phyloP scores from a whole-genome alignment of 2,113 vertebrate species.

The Manacus vitellinus region DNA sequence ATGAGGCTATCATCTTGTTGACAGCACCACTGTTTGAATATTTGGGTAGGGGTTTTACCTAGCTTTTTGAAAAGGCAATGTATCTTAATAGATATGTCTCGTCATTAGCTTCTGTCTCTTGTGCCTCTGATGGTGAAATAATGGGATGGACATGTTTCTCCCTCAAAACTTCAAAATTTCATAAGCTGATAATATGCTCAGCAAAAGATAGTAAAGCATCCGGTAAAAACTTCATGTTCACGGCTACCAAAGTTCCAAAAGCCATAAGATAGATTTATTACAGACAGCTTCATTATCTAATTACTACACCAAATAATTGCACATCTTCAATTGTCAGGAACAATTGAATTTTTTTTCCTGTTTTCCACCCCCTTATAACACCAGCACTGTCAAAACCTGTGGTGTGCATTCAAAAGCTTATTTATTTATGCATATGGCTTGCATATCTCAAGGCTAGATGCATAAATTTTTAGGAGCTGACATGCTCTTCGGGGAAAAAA shows the following conservation, averaged over 20 bases:
- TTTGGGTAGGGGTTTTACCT: accelerated
- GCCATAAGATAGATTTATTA: slow-evolving; percentile 31
- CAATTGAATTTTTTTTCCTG: neutral
- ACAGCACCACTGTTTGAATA: neutral
- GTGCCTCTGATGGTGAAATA: neutral
- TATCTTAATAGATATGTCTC: neutral
- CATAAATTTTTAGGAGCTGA: slow-evolving; percentile 68
- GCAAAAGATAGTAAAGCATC: neutral
- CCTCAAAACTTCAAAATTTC: neutral
- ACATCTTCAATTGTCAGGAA: slow-evolving; percentile 1
- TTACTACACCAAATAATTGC: slow-evolving; percentile 49
- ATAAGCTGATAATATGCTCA: neutral
- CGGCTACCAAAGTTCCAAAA: neutral
- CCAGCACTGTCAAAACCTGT: neutral
- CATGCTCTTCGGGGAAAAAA: slow-evolving; percentile 17
- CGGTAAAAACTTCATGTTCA: neutral
- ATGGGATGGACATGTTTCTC: neutral
- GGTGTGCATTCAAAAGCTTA: slow-evolving; percentile 17
- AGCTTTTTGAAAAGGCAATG: neutral
- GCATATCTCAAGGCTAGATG: slow-evolving; percentile 52
- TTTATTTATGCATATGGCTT: slow-evolving; percentile 67
- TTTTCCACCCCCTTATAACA: neutral
- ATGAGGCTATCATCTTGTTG: neutral
- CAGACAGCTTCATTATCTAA: slow-evolving; percentile 36
- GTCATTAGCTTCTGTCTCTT: neutral